Evolutionary conservation across 1,140 invertebrate genomes (phyloP).

Genomic region (Ditylenchus dipsaci): DNA sequence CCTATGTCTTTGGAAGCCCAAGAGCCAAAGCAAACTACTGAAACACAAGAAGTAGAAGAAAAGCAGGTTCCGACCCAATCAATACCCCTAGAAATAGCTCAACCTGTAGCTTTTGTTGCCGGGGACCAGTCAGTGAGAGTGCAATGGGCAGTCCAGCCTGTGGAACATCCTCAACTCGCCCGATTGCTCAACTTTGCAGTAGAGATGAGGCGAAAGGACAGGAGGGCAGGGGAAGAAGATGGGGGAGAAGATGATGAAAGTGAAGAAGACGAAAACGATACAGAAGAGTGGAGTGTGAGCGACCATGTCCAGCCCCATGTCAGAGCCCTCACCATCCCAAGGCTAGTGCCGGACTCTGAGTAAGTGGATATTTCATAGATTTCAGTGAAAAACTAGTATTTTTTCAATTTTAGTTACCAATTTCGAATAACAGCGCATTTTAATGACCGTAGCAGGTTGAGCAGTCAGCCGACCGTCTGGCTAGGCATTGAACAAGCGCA

Average conservation of each 20-base stretch:
- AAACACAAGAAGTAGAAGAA: neutral
- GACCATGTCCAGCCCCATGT: conserved; percentile 23
- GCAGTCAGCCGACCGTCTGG: conserved; percentile 17
- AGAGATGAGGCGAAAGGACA: conserved; percentile 6
- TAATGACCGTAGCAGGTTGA: conserved; percentile 11
- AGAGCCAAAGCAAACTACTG: too few species aligned
- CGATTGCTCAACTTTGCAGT: conserved; percentile 15
- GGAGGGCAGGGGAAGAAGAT: neutral
- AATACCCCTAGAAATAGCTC: neutral
- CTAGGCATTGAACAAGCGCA: conserved; percentile 2
- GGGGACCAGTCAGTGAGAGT: conserved; percentile 10
- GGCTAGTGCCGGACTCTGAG: conserved; percentile 8
- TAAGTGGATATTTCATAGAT: neutral
- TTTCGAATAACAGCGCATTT: conserved; percentile 20
- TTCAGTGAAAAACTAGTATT: neutral
- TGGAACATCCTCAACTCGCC: conserved; percentile 8
- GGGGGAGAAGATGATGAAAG: neutral
- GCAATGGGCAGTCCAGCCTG: conserved; percentile 4
- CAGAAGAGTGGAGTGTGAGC: conserved; percentile 1
- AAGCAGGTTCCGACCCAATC: neutral
- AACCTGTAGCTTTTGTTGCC: conserved; percentile 16
- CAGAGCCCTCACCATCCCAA: conserved; percentile 15
- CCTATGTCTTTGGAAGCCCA: too few species aligned
- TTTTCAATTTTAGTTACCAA: conserved; percentile 15
- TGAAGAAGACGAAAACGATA: neutral